Base-by-base conservation (phyloP, 2,888 invertebrate species). In the Agonopterix subpropinquella region DNA sequence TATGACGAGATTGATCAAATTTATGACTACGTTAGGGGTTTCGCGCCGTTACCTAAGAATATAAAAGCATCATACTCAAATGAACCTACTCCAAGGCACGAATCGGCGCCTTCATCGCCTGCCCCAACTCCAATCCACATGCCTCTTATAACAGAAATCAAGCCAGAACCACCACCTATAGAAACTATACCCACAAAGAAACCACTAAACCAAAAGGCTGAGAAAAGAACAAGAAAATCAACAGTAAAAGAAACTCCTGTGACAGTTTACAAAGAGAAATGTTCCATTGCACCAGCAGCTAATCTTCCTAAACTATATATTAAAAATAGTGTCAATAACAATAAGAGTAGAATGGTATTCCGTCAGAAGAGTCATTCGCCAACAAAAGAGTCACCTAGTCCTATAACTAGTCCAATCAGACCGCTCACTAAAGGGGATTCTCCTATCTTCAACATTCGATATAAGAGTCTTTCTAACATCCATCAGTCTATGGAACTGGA, bases 1-100 rank as follows among this genome's bases (percentile, higher is more conserved):
- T 97, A 98, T 80, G 96, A 97, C 64, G 97, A 98, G 82, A 97
- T 98, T 62, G 98, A 98, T 89, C 96, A 98, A 81, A 96, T 98
- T 58, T 98, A 98, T 75, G 97, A 97, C 74, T 98, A 98, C 77
- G 97, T 98, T 0, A 90, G 98, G 55, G 97, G 98, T 1, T 94
- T 98, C 62, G 97, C 97, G 47, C 96, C 96, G 1, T 89, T 96
- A 35, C 96, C 97, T 4, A 95, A 96, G 76, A 94, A 92, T 67
- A 91, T 93, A 18, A 90, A 92, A 65, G 91, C 92, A 1, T 92
- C 92, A 0, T 93, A 92, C 65, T 84, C 80, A 0, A 88, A 83
- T 53, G 89, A 89, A 41, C 75, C 80, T 4, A 65, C 65, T 45
- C 62, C 70, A 61, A 78, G 89, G 83, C 89, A 81, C 68, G 89